These are phyloP conservation scores for Eubasilissa splendida DNA, from an alignment of 2,888 invertebrate genomes.

Conservation along the genomic window DNA sequence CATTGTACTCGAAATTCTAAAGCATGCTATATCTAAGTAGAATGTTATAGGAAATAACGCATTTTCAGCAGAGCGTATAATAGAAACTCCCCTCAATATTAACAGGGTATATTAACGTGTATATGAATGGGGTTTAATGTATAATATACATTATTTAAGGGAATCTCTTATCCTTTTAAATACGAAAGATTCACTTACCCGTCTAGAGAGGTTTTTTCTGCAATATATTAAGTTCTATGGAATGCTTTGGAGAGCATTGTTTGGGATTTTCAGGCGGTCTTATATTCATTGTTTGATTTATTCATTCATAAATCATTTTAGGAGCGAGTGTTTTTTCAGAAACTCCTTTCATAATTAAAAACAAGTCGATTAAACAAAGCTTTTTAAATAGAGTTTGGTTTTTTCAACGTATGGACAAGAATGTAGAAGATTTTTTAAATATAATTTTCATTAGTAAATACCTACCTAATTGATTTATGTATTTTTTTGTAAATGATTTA, in stretches of 20 bases:
- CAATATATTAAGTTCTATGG: conserved; percentile 36
- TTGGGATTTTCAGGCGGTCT: conserved; percentile 36
- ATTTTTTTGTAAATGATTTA: too few species aligned
- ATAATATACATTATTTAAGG: conserved; percentile 30
- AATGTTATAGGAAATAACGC: neutral
- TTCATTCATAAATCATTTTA: conserved; percentile 37
- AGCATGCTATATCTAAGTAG: neutral
- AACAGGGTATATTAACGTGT: conserved; percentile 8
- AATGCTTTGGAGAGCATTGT: conserved; percentile 32
- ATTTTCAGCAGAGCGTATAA: conserved; percentile 3
- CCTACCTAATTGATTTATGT: too few species aligned
- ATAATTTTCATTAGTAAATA: too few species aligned
- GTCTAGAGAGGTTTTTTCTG: conserved; percentile 37
- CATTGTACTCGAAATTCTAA: conserved; percentile 12
- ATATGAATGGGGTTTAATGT: conserved; percentile 22
- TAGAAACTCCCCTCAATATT: conserved; percentile 10
- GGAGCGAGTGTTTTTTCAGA: neutral
- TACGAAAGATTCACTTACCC: conserved; percentile 36
- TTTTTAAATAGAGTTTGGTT: neutral
- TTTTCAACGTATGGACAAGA: neutral
- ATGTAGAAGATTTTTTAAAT: too few species aligned
- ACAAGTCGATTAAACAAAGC: conserved; percentile 15
- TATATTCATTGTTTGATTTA: conserved; percentile 41
- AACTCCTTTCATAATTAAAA: conserved; percentile 28
- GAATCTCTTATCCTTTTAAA: conserved; percentile 29